Percentiles rank a stretch among this genome's conserved stretches.
These are phyloP conservation scores for Temnothorax rugatulus DNA, from an alignment of 2,888 invertebrate species.

Conservation along the genomic window DNA sequence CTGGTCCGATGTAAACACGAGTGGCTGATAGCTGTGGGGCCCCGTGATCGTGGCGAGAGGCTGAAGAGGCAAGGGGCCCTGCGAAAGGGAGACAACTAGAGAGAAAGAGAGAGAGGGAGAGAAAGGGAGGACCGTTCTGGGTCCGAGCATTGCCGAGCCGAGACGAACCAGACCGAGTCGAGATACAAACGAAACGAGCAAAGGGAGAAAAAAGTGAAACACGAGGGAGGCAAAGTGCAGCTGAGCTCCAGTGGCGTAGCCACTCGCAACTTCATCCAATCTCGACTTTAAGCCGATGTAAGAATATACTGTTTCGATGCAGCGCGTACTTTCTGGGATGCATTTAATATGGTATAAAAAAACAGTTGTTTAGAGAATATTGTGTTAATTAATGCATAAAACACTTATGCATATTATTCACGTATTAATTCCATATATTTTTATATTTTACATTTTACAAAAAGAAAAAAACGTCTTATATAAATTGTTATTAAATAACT, in stretches of 20 bases:
- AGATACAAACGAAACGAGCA: slow-evolving; percentile 80
- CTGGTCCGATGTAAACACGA: slow-evolving; percentile 83
- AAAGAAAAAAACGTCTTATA: not conserved
- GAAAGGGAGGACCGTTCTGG: slow-evolving; percentile 61
- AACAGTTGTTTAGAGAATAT: not conserved
- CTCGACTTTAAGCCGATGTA: not conserved
- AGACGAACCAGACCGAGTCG: slow-evolving; percentile 76
- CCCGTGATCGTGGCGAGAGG: slow-evolving; percentile 64
- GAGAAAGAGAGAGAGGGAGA: slow-evolving; percentile 46
- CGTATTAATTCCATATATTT: not conserved
- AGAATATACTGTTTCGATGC: not conserved
- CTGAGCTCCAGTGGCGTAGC: slow-evolving; percentile 80
- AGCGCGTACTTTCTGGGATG: not conserved
- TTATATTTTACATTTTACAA: not conserved
- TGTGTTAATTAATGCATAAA: slow-evolving; percentile 15
- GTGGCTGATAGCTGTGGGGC: slow-evolving; percentile 83
- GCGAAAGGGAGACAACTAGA: slow-evolving; percentile 53
- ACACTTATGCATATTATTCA: not conserved
- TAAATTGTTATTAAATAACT: slow-evolving; percentile 12
- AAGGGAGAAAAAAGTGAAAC: slow-evolving; percentile 79
- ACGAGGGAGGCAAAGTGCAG: slow-evolving; percentile 83
- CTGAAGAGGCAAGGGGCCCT: slow-evolving; percentile 57
- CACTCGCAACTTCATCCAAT: slow-evolving; percentile 45
- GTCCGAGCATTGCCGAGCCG: slow-evolving; percentile 74
- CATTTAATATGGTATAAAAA: not conserved